Evolutionary conservation across 2,797 vertebrate genomes (phyloP).

Genomic region (Spondyliosoma cantharus): DNA sequence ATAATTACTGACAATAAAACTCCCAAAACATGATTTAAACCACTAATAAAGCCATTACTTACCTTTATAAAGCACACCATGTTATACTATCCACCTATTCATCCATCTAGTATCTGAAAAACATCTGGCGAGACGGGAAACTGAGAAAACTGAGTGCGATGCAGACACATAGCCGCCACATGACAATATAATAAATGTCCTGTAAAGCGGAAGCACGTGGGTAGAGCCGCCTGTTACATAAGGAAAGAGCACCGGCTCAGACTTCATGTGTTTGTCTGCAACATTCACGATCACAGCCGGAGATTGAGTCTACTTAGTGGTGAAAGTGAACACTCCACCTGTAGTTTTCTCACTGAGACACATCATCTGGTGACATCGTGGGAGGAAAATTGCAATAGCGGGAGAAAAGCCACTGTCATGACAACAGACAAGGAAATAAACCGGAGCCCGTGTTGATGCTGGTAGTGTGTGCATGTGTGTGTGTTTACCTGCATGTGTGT

Average conservation of each 20-base stretch:
- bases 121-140: conserved; percentile 29
- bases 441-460: conserved; percentile 9
- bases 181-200: conserved; percentile 40
- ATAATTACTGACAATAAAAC: not conserved
- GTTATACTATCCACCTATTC: not conserved
- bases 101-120: not conserved
- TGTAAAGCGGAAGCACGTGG: conserved; percentile 45
- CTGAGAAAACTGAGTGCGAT: conserved; percentile 6
- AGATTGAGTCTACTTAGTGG: not conserved
- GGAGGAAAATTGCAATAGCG: conserved; percentile 62
- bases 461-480: conserved; percentile 2
- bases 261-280: conserved; percentile 31
- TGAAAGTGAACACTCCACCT: conserved; percentile 12
- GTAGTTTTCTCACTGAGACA: conserved; percentile 11
- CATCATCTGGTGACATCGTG: conserved; percentile 27
- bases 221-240: conserved; percentile 49
- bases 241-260: conserved; percentile 22
- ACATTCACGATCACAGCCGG: not conserved
- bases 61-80: not conserved
- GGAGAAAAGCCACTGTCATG: conserved; percentile 59
- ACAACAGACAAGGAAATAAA: conserved; percentile 58
- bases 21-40: not conserved
- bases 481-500: conserved; percentile 2
- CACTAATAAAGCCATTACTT: not conserved
- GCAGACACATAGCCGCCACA: conserved; percentile 14